phyloP scores from a whole-genome alignment of 2,113 vertebrate genomes.

The Xenotilapia caudafasciata region DNA sequence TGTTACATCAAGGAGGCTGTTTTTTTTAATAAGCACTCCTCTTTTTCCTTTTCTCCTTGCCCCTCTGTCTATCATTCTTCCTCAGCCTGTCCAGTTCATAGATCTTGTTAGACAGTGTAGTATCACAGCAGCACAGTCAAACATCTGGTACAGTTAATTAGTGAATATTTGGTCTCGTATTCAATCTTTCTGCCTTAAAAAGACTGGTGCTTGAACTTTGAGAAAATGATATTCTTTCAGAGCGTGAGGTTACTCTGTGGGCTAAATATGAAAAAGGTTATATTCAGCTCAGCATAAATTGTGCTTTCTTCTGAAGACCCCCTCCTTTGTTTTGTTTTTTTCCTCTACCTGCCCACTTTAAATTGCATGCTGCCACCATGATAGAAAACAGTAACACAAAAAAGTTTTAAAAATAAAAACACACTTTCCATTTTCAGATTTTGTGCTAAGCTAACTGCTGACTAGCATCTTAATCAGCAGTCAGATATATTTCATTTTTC shows the following conservation, averaged over 20 bases:
- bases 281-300: background rate
- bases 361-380: background rate
- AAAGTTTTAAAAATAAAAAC: background rate
- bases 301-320: background rate
- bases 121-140: background rate
- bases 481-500: background rate
- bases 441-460: background rate
- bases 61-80: background rate
- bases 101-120: background rate
- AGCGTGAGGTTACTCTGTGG: background rate
- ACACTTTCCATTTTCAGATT: background rate
- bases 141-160: slow-evolving; percentile 2
- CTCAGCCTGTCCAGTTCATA: background rate
- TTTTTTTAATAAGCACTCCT: slow-evolving; percentile 44
- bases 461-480: background rate
- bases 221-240: background rate
- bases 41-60: background rate
- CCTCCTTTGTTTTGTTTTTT: background rate
- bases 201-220: background rate
- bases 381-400: background rate
- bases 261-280: background rate
- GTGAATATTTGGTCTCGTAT: background rate
- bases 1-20: background rate
- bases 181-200: background rate
- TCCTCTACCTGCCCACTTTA: background rate